These are phyloP conservation scores for Momotus momota DNA, from an alignment of 2,797 vertebrate species.

Conservation along the genomic window DNA sequence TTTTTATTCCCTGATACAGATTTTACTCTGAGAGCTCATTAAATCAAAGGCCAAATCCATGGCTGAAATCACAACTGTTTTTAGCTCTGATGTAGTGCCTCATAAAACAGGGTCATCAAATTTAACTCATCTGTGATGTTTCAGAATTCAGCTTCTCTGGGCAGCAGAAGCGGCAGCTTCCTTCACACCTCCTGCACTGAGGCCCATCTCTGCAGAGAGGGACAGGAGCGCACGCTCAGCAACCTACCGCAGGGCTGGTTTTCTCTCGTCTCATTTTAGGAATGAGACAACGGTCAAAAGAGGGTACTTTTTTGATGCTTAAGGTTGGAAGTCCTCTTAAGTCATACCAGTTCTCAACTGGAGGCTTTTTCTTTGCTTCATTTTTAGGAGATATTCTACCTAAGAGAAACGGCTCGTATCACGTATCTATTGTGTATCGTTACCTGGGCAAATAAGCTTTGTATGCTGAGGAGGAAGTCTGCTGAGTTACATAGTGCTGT, in stretches of 20 bases:
- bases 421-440: accelerated
- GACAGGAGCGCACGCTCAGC: accelerated
- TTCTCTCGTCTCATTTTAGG: accelerated
- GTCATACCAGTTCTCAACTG: background rate
- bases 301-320: background rate
- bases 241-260: background rate
- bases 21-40: background rate
- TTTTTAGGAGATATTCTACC: background rate
- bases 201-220: accelerated
- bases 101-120: background rate
- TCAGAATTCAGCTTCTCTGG: background rate
- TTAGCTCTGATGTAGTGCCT: background rate
- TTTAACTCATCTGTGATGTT: background rate
- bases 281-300: background rate
- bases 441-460: background rate
- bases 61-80: background rate
- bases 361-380: background rate
- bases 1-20: background rate
- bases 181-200: accelerated
- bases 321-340: background rate
- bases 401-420: background rate
- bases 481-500: background rate
- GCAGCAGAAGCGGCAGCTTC: background rate
- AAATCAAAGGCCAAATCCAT: background rate
- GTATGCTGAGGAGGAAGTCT: background rate